Base-by-base conservation (phyloP, 1,140 invertebrate genomes). In the Drosophila setifemur region DNA sequence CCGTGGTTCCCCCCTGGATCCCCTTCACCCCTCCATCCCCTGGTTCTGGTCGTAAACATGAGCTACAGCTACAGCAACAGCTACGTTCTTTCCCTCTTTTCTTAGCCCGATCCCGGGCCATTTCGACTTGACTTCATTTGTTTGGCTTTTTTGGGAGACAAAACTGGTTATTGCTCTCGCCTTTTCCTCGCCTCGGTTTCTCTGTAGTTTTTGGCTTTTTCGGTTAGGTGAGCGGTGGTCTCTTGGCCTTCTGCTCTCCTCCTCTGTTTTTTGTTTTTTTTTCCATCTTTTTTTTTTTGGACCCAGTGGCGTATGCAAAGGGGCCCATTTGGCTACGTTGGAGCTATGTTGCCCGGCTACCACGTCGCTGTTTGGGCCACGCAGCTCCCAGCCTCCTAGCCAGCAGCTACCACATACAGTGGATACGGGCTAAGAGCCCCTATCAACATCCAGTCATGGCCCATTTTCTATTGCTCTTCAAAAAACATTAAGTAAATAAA, bases 81-180 rank as follows among this genome's bases (percentile, higher is more conserved):
- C n/a, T n/a, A 82, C 81, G 81, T 86, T 85, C 81, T 86, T 86
- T 57, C 57, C 57, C 55, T 61, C 48, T 68, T 75, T 42, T 53
- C 74, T 71, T 16, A 26, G 57, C 57, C 54, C 8, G 54, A 29
- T 61, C 39, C n/a, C n/a, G n/a, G n/a, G n/a, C n/a, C n/a, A n/a
- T n/a, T n/a, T 63, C 63, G 55, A 50, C 76, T 81, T 86, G 72
- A 86, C 81, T 86, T 86, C 82, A 86, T 86, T 86, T 86, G 81
- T 86, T 86, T 86, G 81, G 81, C 81, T 86, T 86, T 87, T 86
- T 86, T 75, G 79, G 81, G 82, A 87, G 75, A 87, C 81, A 87
- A 86, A 86, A 86, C 81, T 86, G 81, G 81, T 86, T 86, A 86
- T 86, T 86, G 85, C 75, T 86, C 82, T 86, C 75, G 73, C 71